Evolutionary conservation across 2,113 vertebrate genomes (phyloP).

Genomic region (Sterrhoptilus dennistouni): DNA sequence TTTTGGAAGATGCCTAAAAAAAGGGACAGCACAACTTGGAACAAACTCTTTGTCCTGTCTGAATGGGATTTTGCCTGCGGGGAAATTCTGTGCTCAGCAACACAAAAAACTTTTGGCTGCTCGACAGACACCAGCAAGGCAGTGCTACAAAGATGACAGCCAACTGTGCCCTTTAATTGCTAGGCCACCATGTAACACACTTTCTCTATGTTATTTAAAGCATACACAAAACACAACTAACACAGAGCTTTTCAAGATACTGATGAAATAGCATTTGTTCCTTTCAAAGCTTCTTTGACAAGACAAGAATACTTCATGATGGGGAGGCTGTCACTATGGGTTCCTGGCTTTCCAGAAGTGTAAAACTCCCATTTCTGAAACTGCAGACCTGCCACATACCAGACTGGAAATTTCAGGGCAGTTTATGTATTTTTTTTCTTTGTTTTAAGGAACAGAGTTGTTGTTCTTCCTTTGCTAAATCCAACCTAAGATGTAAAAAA

Average conservation of each 20-base stretch:
- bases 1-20: not conserved
- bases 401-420: not conserved
- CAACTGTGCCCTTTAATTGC: not conserved
- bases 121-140: not conserved
- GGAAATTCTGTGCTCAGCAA: not conserved
- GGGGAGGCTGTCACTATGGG: not conserved
- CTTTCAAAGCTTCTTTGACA: constrained; percentile 25
- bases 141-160: not conserved
- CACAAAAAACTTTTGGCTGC: not conserved
- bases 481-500: not conserved
- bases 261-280: constrained; percentile 17
- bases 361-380: not conserved
- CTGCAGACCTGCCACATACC: not conserved
- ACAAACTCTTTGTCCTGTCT: not conserved
- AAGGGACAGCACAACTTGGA: not conserved
- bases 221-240: not conserved
- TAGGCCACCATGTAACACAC: not conserved
- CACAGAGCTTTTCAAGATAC: not conserved
- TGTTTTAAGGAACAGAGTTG: not conserved
- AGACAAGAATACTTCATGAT: not conserved
- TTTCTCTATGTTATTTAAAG: constrained; percentile 20
- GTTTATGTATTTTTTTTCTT: not conserved
- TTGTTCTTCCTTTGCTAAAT: not conserved
- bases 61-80: not conserved
- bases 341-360: not conserved